These are phyloP conservation scores for Syngnathus floridae DNA, from an alignment of 2,113 vertebrate species.

Conservation along the genomic window DNA sequence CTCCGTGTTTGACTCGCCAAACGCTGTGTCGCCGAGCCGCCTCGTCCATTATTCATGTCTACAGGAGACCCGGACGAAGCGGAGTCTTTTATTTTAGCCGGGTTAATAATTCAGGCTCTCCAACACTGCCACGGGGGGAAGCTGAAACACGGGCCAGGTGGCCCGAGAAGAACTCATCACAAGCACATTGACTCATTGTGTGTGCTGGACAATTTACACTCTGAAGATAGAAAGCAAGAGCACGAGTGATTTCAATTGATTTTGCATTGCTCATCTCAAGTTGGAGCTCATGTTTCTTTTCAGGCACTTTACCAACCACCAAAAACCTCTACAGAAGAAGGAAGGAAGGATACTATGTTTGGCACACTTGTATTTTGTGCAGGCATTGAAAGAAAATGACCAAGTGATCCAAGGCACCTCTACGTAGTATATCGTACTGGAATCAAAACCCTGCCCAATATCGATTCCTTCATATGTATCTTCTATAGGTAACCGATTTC, in stretches of 20 bases:
- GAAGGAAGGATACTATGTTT: no score
- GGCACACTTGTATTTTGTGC: no score
- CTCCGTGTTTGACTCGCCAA: constrained; percentile 70
- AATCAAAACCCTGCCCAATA: no score
- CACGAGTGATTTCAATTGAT: background rate
- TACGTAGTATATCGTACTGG: no score
- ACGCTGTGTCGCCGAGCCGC: constrained; percentile 64
- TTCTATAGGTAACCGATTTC: no score
- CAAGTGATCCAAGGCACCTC: no score
- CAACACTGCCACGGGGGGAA: constrained; percentile 49
- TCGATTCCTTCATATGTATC: no score
- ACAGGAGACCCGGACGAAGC: constrained; percentile 63
- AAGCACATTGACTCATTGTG: constrained; percentile 32
- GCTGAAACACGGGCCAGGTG: constrained; percentile 61
- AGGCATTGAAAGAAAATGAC: no score
- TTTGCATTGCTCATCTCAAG: no score
- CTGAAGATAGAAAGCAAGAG: background rate
- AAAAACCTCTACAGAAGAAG: no score
- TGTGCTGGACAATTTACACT: constrained; percentile 38
- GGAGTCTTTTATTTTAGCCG: constrained; percentile 73
- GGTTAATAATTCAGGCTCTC: constrained; percentile 75
- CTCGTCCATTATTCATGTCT: constrained; percentile 73
- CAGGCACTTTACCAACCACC: no score
- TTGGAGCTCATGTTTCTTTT: background rate
- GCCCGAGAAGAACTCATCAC: constrained; percentile 53